Evolutionary conservation across 1,140 invertebrate species (phyloP).

Genomic region (Drosophila athabasca): DNA sequence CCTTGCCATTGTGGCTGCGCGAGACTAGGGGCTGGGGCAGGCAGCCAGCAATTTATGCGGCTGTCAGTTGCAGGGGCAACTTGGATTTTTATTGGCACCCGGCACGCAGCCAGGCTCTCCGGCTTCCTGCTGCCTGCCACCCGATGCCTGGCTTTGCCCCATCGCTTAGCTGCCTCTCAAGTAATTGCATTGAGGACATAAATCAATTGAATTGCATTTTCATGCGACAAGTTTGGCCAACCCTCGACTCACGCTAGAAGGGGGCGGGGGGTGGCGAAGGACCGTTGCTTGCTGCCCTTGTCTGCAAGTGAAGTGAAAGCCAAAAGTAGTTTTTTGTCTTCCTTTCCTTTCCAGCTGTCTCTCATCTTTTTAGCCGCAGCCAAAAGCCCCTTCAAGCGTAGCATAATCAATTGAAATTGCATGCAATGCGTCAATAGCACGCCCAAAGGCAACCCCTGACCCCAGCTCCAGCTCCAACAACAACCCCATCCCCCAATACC

Average conservation of each 20-base stretch:
- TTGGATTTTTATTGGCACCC: slow-evolving; percentile 78
- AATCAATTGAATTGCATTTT: slow-evolving; percentile 82
- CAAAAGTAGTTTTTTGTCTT: slow-evolving; percentile 73
- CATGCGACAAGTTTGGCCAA: slow-evolving; percentile 80
- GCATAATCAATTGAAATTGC: slow-evolving; percentile 79
- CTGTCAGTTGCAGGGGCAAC: slow-evolving; percentile 72
- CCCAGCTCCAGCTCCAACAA: slow-evolving; percentile 24
- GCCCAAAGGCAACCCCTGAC: neutral
- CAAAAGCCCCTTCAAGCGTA: slow-evolving; percentile 47
- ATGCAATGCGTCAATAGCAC: slow-evolving; percentile 58
- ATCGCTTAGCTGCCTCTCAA: slow-evolving; percentile 46
- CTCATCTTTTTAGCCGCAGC: slow-evolving; percentile 55
- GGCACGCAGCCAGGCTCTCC: slow-evolving; percentile 52
- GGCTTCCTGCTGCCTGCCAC: too few relatives aligned
- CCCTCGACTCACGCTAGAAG: slow-evolving; percentile 12
- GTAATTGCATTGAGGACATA: slow-evolving; percentile 81
- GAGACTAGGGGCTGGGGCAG: neutral
- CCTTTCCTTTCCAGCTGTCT: slow-evolving; percentile 55
- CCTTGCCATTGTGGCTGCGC: slow-evolving; percentile 10
- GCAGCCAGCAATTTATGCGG: slow-evolving; percentile 73
- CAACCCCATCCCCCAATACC: slow-evolving; percentile 13
- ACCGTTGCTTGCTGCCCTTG: too few relatives aligned
- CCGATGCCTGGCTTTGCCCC: too few relatives aligned
- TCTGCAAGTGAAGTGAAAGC: slow-evolving; percentile 67
- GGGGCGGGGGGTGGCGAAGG: too few relatives aligned